phyloP scores from a whole-genome alignment of 1,140 invertebrate species.

The Cephus cinctus region DNA sequence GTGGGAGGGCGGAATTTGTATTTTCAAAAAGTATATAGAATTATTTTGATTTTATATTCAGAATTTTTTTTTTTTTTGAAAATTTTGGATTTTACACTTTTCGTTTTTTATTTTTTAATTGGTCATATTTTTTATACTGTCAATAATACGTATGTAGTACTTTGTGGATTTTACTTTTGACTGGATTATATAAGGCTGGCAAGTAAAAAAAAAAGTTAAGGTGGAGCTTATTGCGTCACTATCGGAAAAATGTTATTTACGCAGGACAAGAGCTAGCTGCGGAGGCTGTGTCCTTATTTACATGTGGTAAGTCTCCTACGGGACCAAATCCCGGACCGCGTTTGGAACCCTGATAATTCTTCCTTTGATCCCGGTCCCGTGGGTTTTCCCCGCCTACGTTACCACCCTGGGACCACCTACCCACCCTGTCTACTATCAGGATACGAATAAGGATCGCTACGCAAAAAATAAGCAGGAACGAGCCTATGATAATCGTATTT shows the following conservation, averaged over 20 bases:
- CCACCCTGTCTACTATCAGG: constrained; percentile 28
- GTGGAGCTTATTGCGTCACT: constrained; percentile 41
- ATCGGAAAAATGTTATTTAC: constrained; percentile 57
- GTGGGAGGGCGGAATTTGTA: too few species aligned
- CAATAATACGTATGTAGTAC: too few species aligned
- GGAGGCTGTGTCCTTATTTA: constrained; percentile 54
- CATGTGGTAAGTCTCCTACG: constrained; percentile 58
- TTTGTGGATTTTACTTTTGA: too few species aligned
- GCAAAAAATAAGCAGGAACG: constrained; percentile 5
- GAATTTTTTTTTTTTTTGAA: too few species aligned
- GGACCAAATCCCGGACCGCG: constrained; percentile 55
- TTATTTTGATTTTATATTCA: too few species aligned
- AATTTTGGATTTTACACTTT: too few species aligned
- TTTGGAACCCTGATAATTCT: constrained; percentile 56
- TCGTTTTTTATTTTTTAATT: too few species aligned
- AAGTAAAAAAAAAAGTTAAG: too few species aligned
- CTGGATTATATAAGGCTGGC: too few species aligned
- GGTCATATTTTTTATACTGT: too few species aligned
- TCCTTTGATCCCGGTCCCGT: constrained; percentile 56
- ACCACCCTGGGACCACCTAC: constrained; percentile 25
- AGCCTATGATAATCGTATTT: neutral
- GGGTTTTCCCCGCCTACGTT: constrained; percentile 33
- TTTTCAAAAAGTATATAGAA: too few species aligned
- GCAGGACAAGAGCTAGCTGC: constrained; percentile 39
- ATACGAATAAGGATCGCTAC: constrained; percentile 28